Evolutionary conservation across 2,888 invertebrate species (phyloP), one percentile per base, ranked within the genome.

Genomic region (Pterostichus niger): DNA sequence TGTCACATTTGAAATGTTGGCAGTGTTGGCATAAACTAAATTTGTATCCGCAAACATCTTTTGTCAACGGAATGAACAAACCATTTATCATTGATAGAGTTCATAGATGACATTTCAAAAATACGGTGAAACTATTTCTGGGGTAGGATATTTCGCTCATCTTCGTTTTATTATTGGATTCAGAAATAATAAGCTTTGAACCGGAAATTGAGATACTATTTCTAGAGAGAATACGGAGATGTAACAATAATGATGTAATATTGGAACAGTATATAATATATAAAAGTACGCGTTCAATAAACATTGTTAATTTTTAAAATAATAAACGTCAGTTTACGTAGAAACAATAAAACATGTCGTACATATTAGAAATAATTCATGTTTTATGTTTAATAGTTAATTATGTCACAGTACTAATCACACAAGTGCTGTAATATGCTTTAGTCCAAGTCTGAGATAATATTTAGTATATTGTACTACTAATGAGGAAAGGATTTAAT

Each of bases 101-200:
- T 56, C 56, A 56, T 10, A 17, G 56, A 56, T 56, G 56, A 56
- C 56, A 56, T 56, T 56, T 17, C 17, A 17, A 56, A 56, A 56
- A 56, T 17, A 49, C 9, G 24, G 3, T 24, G 17, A 56, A 56
- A 56, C 56, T 56, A 56, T 56, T 17, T 56, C 56, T 17, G 56
- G 9, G 0, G 2, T 6, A 49, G 5, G 49, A 49, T 40, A 40
- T 40, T 40, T 3, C 9, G 6, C 40, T 40, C 52, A n/a, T 52
- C 13, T 52, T 52, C 13, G 15, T 17, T 56, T 56, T 56, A 13
- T 56, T 56, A 17, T 56, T 56, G 17, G 17, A 56, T 40, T 56
- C 9, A 17, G 10, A 56, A 56, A 9, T 17, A 56, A 13, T 49
- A 49, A 49, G 10, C 49, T 49, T 1, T 49, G 5, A 44, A 40